A percentile compares a stretch with the other conserved stretches of the same genome.
Evolutionary conservation across 2,888 invertebrate species (phyloP).

Genomic region (Zaprionus bogoriensis): DNA sequence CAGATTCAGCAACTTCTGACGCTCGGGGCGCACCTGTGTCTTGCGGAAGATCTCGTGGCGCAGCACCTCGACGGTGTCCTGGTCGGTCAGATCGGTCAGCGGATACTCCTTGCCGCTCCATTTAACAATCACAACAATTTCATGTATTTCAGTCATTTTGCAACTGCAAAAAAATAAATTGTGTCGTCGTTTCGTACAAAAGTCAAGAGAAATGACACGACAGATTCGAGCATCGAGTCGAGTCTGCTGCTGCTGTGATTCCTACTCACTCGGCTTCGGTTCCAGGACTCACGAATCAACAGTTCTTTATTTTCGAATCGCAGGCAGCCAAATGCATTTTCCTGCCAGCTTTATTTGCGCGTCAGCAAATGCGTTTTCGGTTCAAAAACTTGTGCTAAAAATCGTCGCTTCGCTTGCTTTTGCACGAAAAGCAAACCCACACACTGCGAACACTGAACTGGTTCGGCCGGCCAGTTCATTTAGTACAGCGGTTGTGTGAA

Average conservation of each 20-base stretch:
- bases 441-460: background rate
- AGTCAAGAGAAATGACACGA: background rate
- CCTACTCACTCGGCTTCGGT: background rate
- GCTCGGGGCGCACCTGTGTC: constrained; percentile 95
- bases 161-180: constrained; percentile 8
- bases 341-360: constrained; percentile 30
- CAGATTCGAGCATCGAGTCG: background rate
- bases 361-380: constrained; percentile 34
- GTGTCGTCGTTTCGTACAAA: background rate
- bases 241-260: background rate
- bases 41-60: constrained; percentile 93
- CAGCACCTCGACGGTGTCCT: constrained; percentile 90
- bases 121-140: constrained; percentile 86
- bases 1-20: constrained; percentile 96
- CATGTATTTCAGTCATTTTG: constrained; percentile 58
- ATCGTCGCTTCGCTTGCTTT: constrained; percentile 5
- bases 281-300: constrained; percentile 15
- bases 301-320: background rate
- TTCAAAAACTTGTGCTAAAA: constrained; percentile 18
- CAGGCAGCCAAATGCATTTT: constrained; percentile 26
- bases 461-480: constrained; percentile 18
- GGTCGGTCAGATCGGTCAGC: constrained; percentile 89
- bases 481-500: background rate
- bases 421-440: background rate
- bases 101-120: constrained; percentile 96